Percentiles rank a stretch among this genome's conserved stretches.
phyloP scores from a whole-genome alignment of 1,140 invertebrate species.

The Tribolium madens region DNA sequence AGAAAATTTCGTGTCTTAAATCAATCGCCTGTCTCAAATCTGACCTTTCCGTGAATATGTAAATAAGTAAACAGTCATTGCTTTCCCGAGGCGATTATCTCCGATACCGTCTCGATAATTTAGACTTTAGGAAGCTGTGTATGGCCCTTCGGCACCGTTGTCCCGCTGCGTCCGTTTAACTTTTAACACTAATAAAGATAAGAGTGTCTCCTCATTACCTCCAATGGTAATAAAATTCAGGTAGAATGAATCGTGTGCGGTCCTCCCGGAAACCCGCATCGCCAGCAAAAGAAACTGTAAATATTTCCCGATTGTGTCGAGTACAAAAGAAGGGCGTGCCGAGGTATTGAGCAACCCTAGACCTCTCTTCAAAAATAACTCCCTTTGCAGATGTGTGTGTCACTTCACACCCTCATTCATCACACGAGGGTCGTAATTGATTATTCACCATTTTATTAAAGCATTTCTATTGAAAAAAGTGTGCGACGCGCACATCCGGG shows the following conservation, averaged over 20 bases:
- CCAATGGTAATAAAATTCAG: neutral
- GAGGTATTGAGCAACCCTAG: conserved; percentile 24
- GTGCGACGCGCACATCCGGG: neutral
- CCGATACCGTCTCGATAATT: neutral
- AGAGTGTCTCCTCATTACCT: neutral
- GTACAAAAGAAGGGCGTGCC: conserved; percentile 26
- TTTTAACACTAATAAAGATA: conserved; percentile 28
- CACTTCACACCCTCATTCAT: conserved; percentile 46
- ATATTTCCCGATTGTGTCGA: conserved; percentile 20
- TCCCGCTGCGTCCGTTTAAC: neutral
- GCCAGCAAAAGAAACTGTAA: neutral
- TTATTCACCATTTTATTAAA: conserved; percentile 42
- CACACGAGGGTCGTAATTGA: conserved; percentile 39
- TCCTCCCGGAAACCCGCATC: neutral
- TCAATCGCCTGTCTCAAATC: neutral
- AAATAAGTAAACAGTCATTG: neutral
- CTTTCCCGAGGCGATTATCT: neutral
- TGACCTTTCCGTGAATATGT: neutral
- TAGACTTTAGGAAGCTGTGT: too few relatives aligned
- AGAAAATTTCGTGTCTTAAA: neutral
- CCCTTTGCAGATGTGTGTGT: conserved; percentile 34
- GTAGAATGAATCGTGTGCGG: neutral
- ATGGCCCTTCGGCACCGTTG: too few relatives aligned
- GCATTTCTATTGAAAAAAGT: conserved; percentile 14
- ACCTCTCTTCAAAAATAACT: conserved; percentile 34